Conservation (phyloP, 2,797 vertebrate species). For the Syngnathus acus region DNA sequence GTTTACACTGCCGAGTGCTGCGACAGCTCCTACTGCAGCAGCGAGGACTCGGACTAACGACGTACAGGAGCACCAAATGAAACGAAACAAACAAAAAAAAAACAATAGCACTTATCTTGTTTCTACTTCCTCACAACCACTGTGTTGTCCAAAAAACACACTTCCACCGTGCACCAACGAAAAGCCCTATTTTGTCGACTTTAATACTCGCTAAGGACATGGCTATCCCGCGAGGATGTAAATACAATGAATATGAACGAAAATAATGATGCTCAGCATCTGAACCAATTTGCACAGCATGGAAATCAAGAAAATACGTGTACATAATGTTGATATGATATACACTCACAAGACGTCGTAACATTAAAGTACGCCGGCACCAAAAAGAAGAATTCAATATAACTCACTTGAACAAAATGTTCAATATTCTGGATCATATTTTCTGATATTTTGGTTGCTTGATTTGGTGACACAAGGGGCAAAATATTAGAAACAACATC, state of each 20-base stretch:
- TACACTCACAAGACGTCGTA: not conserved
- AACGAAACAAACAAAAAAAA: not conserved
- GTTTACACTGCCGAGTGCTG: slow-evolving; percentile 85
- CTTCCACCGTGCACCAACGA: not conserved
- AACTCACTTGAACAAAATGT: not conserved
- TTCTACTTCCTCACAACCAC: not conserved
- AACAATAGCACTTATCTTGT: not conserved
- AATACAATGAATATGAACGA: not conserved
- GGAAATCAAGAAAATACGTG: slow-evolving; percentile 23
- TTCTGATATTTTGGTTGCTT: not conserved
- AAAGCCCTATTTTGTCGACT: not conserved
- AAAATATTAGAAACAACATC: not conserved
- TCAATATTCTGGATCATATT: not conserved
- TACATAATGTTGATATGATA: slow-evolving; percentile 53
- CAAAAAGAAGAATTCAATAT: not conserved
- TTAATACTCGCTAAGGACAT: not conserved
- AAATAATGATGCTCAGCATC: slow-evolving; percentile 8
- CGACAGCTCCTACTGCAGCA: slow-evolving; percentile 97
- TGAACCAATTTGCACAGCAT: slow-evolving; percentile 15
- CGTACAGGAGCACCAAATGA: not conserved
- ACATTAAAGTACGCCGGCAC: not conserved
- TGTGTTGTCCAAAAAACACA: not conserved
- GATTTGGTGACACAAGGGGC: not conserved
- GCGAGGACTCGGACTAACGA: slow-evolving; percentile 85
- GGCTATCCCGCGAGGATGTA: not conserved